Base-by-base conservation (phyloP, 37 sponge, comb jelly and placozoan genomes). In the Oopsacas minuta region DNA sequence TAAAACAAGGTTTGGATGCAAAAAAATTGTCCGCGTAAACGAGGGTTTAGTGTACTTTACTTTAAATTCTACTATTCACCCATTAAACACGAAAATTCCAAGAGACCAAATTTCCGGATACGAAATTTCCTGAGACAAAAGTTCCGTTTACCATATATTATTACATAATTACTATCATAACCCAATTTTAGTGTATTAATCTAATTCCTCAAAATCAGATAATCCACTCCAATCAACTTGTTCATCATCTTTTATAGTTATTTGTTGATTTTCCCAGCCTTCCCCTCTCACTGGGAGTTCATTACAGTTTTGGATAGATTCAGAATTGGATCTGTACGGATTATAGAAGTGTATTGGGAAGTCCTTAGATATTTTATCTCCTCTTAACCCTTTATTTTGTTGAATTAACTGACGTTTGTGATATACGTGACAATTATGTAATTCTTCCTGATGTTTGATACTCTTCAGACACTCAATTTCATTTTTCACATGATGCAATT, bases 191-290 rank as follows among this genome's bases (percentile, higher is more conserved):
- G n/a, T n/a, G n/a, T n/a, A n/a, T n/a, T n/a, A n/a, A n/a, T n/a
- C n/a, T n/a, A n/a, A n/a, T n/a, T 61, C 75, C 28, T 61, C 75
- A 61, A 61, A 61, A 20, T 61, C 75, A 25, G 75, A 61, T 25
- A 61, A 32, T 3, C 22, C 75, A n/a, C 75, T 61, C 28, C 20
- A n/a, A 61, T 61, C 75, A 7, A 61, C 75, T 61, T 32, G 5
- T n/a, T 61, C 75, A 32, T 34, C 75, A 32, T 32, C 75, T 3
- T 61, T 34, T n/a, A n/a, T n/a, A n/a, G n/a, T n/a, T n/a, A n/a
- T n/a, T n/a, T n/a, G n/a, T n/a, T n/a, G n/a, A n/a, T n/a, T n/a
- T n/a, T n/a, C n/a, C n/a, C n/a, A n/a, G n/a, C n/a, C n/a, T 20
- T 61, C 22, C 22, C 75, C 30, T 3, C 1, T 34, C 22, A 12